A percentile compares a stretch with the other conserved stretches of the same genome.
Evolutionary conservation across 2,888 invertebrate species (phyloP).

Genomic region (Drosophila cracens): DNA sequence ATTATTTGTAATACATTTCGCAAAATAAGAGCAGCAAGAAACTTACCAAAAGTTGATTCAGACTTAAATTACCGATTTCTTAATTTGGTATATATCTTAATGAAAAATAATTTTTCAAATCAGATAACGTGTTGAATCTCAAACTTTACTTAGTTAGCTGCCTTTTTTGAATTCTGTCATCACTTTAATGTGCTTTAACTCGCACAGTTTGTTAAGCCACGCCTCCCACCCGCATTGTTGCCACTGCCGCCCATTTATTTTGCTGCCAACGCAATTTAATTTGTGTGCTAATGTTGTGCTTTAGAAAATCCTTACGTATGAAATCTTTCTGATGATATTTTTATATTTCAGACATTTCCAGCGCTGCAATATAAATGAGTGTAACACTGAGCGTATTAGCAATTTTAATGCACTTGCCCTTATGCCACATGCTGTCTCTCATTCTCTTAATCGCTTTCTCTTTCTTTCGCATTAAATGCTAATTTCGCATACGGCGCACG

Average conservation of each 20-base stretch:
- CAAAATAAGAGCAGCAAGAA: not conserved
- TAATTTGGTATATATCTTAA: not conserved
- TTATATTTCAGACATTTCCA: slow-evolving; percentile 18
- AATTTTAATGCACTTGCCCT: slow-evolving; percentile 68
- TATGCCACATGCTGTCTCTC: slow-evolving; percentile 42
- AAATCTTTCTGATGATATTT: slow-evolving; percentile 23
- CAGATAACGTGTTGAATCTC: not conserved
- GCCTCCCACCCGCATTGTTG: not conserved
- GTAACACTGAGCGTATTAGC: slow-evolving; percentile 57
- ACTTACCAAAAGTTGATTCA: not conserved
- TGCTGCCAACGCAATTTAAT: slow-evolving; percentile 35
- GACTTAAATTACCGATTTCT: not conserved
- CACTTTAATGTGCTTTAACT: not conserved
- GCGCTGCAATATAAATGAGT: slow-evolving; percentile 35
- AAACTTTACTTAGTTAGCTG: not conserved
- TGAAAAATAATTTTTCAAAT: not conserved
- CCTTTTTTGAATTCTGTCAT: slow-evolving; percentile 5
- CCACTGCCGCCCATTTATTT: slow-evolving; percentile 10
- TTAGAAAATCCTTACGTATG: slow-evolving; percentile 35
- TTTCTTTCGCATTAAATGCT: slow-evolving; percentile 61
- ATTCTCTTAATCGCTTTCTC: not conserved
- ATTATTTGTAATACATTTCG: not conserved
- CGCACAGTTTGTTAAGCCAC: not conserved
- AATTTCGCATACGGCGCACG: slow-evolving; percentile 56
- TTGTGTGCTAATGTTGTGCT: slow-evolving; percentile 52